These are phyloP conservation scores for Laspeyria flexula DNA, from an alignment of 2,888 invertebrate genomes.

Conservation along the genomic window DNA sequence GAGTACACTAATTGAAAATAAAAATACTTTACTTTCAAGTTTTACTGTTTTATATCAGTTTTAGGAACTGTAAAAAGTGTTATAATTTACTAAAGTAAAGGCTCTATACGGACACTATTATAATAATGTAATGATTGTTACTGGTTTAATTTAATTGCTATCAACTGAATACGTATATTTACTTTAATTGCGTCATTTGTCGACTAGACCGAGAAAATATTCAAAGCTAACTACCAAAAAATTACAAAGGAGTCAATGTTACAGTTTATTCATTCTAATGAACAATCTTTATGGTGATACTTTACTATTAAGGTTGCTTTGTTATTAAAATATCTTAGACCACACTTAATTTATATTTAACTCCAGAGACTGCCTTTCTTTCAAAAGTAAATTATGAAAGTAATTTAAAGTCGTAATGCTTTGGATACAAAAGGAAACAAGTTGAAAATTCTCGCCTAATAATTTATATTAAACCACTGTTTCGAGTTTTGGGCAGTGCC, in stretches of 20 bases:
- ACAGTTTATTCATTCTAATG: too few relatives aligned
- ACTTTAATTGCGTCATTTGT: too few relatives aligned
- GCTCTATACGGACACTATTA: slow-evolving; percentile 3
- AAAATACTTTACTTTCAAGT: slow-evolving; percentile 14
- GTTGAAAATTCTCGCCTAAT: slow-evolving; percentile 32
- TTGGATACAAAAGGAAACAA: slow-evolving; percentile 32
- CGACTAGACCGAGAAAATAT: too few relatives aligned
- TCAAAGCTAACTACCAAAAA: too few relatives aligned
- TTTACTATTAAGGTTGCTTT: too few relatives aligned
- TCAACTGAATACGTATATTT: too few relatives aligned
- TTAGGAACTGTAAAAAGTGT: slow-evolving; percentile 1
- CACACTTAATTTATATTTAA: background rate
- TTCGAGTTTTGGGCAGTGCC: slow-evolving; percentile 26
- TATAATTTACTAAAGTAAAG: slow-evolving; percentile 1
- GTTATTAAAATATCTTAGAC: too few relatives aligned
- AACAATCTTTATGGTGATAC: too few relatives aligned
- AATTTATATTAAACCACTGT: slow-evolving; percentile 32
- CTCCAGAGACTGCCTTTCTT: slow-evolving; percentile 26
- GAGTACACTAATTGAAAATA: slow-evolving; percentile 28
- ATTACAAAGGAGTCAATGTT: too few relatives aligned
- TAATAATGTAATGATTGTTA: too few relatives aligned
- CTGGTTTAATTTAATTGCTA: too few relatives aligned
- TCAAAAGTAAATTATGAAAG: slow-evolving; percentile 38
- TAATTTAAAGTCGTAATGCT: slow-evolving; percentile 37
- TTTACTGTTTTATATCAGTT: slow-evolving; percentile 6